phyloP scores from a whole-genome alignment of 2,113 vertebrate species.

The Sapajus apella region DNA sequence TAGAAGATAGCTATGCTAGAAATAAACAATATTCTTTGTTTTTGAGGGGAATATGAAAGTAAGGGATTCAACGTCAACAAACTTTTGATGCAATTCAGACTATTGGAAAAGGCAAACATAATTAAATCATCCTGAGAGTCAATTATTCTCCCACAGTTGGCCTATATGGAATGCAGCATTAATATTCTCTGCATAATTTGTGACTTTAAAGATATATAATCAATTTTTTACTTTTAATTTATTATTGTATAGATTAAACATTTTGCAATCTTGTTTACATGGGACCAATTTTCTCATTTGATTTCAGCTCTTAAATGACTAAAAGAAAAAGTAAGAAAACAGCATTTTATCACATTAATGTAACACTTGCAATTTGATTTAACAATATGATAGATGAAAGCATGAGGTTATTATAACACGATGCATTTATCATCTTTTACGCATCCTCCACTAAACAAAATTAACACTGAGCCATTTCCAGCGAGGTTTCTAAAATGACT shows the following conservation, averaged over 20 bases:
- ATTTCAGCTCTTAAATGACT: conserved; percentile 62
- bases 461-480: conserved; percentile 67
- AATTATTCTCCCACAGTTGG: background rate
- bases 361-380: conserved; percentile 75
- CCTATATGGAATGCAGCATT: background rate
- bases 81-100: background rate
- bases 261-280: conserved; percentile 55
- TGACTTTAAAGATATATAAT: background rate
- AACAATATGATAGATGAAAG: conserved; percentile 75
- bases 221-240: conserved; percentile 51
- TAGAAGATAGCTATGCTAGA: background rate
- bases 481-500: conserved; percentile 63
- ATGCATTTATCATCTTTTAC: conserved; percentile 75
- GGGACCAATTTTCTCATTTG: conserved; percentile 13
- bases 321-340: conserved; percentile 67
- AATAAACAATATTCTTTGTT: background rate
- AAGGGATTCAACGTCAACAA: background rate
- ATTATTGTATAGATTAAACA: conserved; percentile 55
- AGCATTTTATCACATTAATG: conserved; percentile 70
- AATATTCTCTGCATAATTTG: conserved; percentile 5
- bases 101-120: background rate
- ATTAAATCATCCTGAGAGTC: background rate
- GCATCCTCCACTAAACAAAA: conserved; percentile 67
- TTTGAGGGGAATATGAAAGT: background rate
- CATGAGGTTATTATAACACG: conserved; percentile 58